A percentile compares a stretch with the other conserved stretches of the same genome.
Evolutionary conservation across 2,797 vertebrate species (phyloP).

Genomic region (Crypturellus tataupa): DNA sequence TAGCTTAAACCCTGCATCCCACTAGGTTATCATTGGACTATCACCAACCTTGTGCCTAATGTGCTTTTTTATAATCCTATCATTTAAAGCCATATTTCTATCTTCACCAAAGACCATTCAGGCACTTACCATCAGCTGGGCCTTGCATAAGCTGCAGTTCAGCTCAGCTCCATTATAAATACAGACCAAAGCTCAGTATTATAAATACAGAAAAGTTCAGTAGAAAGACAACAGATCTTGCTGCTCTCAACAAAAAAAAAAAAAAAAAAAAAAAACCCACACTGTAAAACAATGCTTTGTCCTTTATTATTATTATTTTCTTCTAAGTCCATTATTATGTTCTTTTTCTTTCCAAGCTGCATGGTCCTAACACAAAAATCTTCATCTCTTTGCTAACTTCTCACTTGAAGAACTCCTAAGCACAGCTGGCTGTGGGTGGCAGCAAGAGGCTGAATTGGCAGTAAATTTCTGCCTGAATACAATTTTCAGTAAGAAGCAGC

Average conservation of each 20-base stretch:
- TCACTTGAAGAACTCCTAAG: conserved; percentile 19
- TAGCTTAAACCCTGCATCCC: background rate
- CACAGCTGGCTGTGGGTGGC: conserved; percentile 65
- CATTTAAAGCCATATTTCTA: background rate
- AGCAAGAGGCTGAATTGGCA: conserved; percentile 61
- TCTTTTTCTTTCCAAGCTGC: background rate
- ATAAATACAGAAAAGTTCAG: background rate
- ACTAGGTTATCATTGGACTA: accelerated
- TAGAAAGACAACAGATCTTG: background rate
- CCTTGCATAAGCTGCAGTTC: background rate
- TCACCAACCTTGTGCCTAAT: background rate
- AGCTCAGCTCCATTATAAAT: background rate
- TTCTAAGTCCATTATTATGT: background rate
- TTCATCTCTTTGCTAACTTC: background rate
- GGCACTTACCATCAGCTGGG: background rate
- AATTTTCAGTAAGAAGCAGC: background rate
- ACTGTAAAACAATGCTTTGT: background rate
- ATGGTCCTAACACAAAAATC: background rate
- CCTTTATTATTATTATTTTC: background rate
- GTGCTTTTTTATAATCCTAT: background rate
- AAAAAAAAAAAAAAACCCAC: background rate
- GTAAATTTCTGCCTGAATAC: background rate
- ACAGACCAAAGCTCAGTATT: background rate
- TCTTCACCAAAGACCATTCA: background rate
- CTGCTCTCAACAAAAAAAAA: background rate